Percentiles rank a stretch among this genome's conserved stretches.
phyloP scores from a whole-genome alignment of 2,113 vertebrate genomes.

The Argyrosomus japonicus region DNA sequence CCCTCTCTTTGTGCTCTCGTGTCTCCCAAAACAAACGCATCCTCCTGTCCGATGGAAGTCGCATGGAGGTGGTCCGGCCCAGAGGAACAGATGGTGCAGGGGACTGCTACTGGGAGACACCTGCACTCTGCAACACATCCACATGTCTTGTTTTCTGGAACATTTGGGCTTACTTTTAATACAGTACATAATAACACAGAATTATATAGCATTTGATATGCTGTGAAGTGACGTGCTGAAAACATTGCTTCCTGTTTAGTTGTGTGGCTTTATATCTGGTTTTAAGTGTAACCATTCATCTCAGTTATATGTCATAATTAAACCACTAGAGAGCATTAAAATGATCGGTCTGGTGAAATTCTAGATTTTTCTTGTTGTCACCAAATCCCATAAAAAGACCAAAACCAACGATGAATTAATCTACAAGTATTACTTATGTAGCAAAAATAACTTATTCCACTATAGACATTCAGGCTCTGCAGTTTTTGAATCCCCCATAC shows the following conservation, averaged over 20 bases:
- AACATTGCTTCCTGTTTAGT: not conserved
- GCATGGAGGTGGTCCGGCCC: slow-evolving; percentile 39
- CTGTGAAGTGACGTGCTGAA: slow-evolving; percentile 1
- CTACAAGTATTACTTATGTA: not conserved
- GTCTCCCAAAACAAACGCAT: slow-evolving; percentile 80
- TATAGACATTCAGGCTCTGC: not conserved
- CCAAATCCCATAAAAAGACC: not conserved
- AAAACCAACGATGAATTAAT: not conserved
- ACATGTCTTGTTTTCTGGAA: slow-evolving; percentile 1
- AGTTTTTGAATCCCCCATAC: not conserved
- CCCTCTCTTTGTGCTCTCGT: slow-evolving; percentile 75
- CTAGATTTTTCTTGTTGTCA: not conserved
- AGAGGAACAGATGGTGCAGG: slow-evolving; percentile 74
- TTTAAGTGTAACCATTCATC: not conserved
- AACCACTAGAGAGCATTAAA: not conserved
- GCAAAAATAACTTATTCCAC: not conserved
- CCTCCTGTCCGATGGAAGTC: slow-evolving; percentile 66
- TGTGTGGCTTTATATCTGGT: not conserved
- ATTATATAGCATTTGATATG: not conserved
- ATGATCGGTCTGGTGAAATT: not conserved
- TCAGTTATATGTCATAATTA: not conserved
- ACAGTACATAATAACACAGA: not conserved
- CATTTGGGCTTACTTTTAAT: slow-evolving; percentile 16
- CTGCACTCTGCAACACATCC: slow-evolving; percentile 52
- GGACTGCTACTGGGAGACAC: slow-evolving; percentile 55